These are phyloP conservation scores for Coregonus suidteri DNA, from an alignment of 2,797 vertebrate species.

Conservation along the genomic window DNA sequence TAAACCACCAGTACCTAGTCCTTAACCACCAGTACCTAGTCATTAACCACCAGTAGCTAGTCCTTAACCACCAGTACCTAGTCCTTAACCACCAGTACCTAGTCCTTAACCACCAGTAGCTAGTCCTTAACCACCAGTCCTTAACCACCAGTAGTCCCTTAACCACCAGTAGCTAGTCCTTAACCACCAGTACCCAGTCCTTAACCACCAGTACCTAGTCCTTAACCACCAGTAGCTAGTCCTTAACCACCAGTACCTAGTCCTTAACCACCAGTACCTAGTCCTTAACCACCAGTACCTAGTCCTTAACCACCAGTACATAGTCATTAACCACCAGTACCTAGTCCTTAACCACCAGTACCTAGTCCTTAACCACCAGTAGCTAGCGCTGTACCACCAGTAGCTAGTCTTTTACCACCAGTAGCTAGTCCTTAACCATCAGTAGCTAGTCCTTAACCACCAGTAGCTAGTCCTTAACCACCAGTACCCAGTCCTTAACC, in stretches of 20 bases:
- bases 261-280: background rate
- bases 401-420: background rate
- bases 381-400: background rate
- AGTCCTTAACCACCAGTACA: too few relatives aligned
- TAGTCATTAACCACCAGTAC: too few relatives aligned
- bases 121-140: too few relatives aligned
- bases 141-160: background rate
- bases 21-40: conserved; percentile 33
- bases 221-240: too few relatives aligned
- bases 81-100: background rate
- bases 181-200: background rate
- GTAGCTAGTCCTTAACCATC: background rate
- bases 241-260: background rate
- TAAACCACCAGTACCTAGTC: too few relatives aligned
- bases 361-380: background rate
- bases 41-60: background rate
- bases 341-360: background rate
- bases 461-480: conserved; percentile 30
- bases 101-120: background rate
- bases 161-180: background rate
- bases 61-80: background rate
- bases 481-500: background rate
- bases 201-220: background rate
- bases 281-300: background rate
- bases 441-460: too few relatives aligned